These are phyloP conservation scores for Hepsetus odoe DNA, from an alignment of 2,113 vertebrate species.

Conservation along the genomic window DNA sequence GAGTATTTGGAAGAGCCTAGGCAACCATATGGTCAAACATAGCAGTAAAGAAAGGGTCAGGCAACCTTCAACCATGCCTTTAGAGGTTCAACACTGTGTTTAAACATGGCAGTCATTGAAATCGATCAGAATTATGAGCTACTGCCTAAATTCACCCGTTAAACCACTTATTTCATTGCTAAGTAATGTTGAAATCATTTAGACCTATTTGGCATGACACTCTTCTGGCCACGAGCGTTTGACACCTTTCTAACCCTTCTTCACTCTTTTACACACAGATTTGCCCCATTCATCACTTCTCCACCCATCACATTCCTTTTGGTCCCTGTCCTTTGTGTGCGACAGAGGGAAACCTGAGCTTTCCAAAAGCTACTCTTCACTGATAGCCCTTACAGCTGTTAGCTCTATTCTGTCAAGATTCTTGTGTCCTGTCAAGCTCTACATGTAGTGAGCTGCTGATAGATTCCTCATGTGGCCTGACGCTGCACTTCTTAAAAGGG, in stretches of 20 bases:
- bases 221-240: not conserved
- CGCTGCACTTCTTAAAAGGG: slow-evolving; percentile 20
- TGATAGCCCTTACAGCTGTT: slow-evolving; percentile 46
- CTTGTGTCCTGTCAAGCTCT: slow-evolving; percentile 29
- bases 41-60: too few species aligned
- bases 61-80: too few species aligned
- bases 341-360: not conserved
- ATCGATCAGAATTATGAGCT: too few species aligned
- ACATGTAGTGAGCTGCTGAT: slow-evolving; percentile 35
- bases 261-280: not conserved
- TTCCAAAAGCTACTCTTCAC: not conserved
- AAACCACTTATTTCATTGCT: too few species aligned
- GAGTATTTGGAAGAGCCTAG: too few species aligned
- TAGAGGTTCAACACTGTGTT: too few species aligned
- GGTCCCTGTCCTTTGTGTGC: slow-evolving; percentile 27
- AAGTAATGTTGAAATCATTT: not conserved
- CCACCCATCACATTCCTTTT: slow-evolving; percentile 44
- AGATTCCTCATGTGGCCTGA: slow-evolving; percentile 43
- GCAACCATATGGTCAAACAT: too few species aligned
- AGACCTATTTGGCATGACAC: not conserved
- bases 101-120: too few species aligned
- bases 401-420: slow-evolving; percentile 23
- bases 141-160: too few species aligned
- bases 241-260: not conserved
- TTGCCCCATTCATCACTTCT: not conserved